These are phyloP conservation scores for Oedothorax gibbosus DNA, from an alignment of 1,140 invertebrate species.

Conservation along the genomic window DNA sequence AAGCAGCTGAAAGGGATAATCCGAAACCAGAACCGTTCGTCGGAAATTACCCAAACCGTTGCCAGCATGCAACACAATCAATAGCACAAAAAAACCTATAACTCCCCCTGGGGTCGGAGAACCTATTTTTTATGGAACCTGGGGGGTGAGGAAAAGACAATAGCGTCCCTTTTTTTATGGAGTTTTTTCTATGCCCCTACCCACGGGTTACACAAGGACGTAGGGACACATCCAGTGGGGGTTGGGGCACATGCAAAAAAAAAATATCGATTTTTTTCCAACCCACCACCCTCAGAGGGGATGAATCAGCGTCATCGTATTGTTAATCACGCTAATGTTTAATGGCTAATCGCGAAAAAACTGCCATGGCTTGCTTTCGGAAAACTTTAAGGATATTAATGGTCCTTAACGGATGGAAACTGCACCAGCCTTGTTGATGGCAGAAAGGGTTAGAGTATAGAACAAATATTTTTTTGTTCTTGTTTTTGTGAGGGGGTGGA, in stretches of 20 bases:
- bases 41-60: constrained; percentile 43
- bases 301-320: constrained; percentile 50
- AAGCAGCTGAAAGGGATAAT: constrained; percentile 36
- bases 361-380: neutral
- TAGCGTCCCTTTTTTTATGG: constrained; percentile 27
- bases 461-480: constrained; percentile 20
- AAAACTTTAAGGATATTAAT: constrained; percentile 49
- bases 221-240: neutral
- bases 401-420: constrained; percentile 32
- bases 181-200: constrained; percentile 22
- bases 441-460: constrained; percentile 28
- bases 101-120: constrained; percentile 52
- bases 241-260: constrained; percentile 16
- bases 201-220: constrained; percentile 14
- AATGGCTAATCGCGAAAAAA: constrained; percentile 54
- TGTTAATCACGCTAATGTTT: constrained; percentile 59
- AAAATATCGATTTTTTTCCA: constrained; percentile 40
- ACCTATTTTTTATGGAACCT: constrained; percentile 52
- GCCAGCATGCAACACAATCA: constrained; percentile 27
- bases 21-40: constrained; percentile 38
- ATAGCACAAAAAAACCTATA: constrained; percentile 24
- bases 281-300: constrained; percentile 2
- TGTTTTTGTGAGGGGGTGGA: neutral
- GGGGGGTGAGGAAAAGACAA: constrained; percentile 53
- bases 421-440: neutral